Conservation (phyloP, 2,797 vertebrate genomes). For the Argyrosomus regius region DNA sequence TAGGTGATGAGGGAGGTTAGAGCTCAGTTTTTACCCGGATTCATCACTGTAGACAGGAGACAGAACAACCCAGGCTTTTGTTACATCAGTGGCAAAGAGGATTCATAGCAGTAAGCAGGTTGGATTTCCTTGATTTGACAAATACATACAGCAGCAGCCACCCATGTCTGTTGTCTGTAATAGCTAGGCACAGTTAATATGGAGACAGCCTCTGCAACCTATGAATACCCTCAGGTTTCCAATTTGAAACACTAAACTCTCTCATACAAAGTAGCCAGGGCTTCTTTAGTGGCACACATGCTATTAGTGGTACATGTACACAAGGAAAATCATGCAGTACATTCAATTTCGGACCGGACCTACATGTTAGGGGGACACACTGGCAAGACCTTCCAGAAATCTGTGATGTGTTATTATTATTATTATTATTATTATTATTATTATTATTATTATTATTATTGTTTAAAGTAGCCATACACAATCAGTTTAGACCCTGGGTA, state of each 20-base stretch:
- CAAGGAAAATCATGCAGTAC: slow-evolving; percentile 1
- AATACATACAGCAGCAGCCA: slow-evolving; percentile 42
- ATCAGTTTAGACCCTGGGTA: slow-evolving; percentile 10
- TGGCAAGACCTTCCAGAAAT: slow-evolving; percentile 15
- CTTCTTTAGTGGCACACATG: slow-evolving; percentile 16
- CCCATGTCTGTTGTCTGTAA: slow-evolving; percentile 43
- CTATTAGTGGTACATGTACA: slow-evolving; percentile 9
- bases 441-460: not conserved
- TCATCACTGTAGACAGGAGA: slow-evolving; percentile 23
- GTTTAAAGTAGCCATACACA: not conserved
- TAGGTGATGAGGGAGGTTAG: slow-evolving; percentile 49
- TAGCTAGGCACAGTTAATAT: slow-evolving; percentile 39
- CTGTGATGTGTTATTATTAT: not conserved
- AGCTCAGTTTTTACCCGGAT: slow-evolving; percentile 35
- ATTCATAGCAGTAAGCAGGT: slow-evolving; percentile 32
- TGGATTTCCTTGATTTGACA: slow-evolving; percentile 49
- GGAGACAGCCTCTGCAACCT: slow-evolving; percentile 39
- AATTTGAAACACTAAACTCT: slow-evolving; percentile 27
- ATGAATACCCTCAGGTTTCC: slow-evolving; percentile 21
- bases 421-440: not conserved
- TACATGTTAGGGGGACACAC: not conserved
- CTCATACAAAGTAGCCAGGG: not conserved
- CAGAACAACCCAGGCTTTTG: slow-evolving; percentile 30
- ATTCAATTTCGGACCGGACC: not conserved
- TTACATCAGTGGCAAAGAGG: slow-evolving; percentile 35